These are phyloP conservation scores for Clarias fuscus DNA, from an alignment of 2,797 vertebrate genomes.

Conservation along the genomic window DNA sequence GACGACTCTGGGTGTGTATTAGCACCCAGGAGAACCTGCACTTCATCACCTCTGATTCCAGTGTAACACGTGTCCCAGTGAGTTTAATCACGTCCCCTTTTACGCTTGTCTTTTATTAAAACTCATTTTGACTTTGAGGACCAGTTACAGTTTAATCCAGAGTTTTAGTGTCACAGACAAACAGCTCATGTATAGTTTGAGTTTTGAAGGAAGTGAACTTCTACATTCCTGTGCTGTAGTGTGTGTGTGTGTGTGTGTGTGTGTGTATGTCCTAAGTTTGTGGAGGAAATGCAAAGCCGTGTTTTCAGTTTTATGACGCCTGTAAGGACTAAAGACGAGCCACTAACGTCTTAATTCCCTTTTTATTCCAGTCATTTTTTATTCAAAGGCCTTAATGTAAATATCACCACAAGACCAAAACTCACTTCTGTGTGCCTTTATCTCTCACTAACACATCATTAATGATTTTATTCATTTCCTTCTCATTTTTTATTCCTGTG, in stretches of 20 bases:
- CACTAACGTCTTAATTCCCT: constrained; percentile 40
- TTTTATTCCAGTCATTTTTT: constrained; percentile 14
- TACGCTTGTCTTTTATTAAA: constrained; percentile 15
- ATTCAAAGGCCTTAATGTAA: constrained; percentile 49
- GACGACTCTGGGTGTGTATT: constrained; percentile 58
- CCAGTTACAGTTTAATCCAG: not conserved
- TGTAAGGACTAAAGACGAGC: constrained; percentile 24
- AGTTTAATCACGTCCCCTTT: not conserved
- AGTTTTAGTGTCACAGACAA: not conserved
- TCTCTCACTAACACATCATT: constrained; percentile 53
- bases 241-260: constrained; percentile 49
- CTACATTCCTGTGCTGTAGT: constrained; percentile 46
- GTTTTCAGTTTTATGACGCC: constrained; percentile 22
- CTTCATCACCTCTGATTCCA: constrained; percentile 20
- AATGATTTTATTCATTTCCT: constrained; percentile 52
- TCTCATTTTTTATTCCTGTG: constrained; percentile 66
- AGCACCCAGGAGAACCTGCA: constrained; percentile 53
- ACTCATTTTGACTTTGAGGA: not conserved
- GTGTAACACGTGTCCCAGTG: not conserved
- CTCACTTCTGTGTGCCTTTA: constrained; percentile 52
- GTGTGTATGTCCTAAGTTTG: constrained; percentile 32
- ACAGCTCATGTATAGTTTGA: not conserved
- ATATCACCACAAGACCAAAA: constrained; percentile 60
- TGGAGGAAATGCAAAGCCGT: constrained; percentile 7
- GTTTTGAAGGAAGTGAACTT: constrained; percentile 28